Percentiles rank a stretch among this genome's conserved stretches.
Conservation (phyloP, 1,140 invertebrate genomes). For the Arion vulgaris region DNA sequence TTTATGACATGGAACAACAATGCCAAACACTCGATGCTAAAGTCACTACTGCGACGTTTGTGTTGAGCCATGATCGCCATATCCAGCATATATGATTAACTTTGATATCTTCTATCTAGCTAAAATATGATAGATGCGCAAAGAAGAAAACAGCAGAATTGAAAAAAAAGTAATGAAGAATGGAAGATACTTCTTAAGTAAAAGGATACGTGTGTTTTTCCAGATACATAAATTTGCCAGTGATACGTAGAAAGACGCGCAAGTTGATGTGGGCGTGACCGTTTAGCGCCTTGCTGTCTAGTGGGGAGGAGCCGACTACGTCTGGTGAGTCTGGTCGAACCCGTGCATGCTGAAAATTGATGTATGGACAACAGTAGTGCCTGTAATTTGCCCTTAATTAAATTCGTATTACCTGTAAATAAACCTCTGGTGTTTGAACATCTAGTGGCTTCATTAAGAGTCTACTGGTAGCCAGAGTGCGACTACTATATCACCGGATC, state of each 20-base stretch:
- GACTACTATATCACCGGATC: too few species aligned
- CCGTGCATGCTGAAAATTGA: not conserved
- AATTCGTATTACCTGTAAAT: not conserved
- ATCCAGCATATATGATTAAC: too few species aligned
- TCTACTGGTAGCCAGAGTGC: not conserved
- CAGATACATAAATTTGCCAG: not conserved
- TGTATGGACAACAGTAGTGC: not conserved
- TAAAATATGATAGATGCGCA: too few species aligned
- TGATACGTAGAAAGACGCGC: constrained; percentile 4
- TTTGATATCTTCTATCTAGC: too few species aligned
- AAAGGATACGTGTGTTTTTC: not conserved
- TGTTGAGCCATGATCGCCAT: too few species aligned
- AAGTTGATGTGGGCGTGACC: constrained; percentile 1
- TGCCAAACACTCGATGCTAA: too few species aligned
- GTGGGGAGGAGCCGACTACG: not conserved
- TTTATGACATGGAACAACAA: too few species aligned
- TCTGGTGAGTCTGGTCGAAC: not conserved
- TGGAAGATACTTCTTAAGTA: too few species aligned
- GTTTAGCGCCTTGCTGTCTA: constrained; percentile 8
- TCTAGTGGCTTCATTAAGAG: not conserved
- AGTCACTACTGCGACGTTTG: too few species aligned
- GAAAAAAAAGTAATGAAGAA: too few species aligned
- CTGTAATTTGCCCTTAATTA: constrained; percentile 9
- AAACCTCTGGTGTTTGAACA: not conserved
- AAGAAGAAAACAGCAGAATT: too few species aligned